phyloP scores from a whole-genome alignment of 2,888 invertebrate species.

The Vesta saturnalis region DNA sequence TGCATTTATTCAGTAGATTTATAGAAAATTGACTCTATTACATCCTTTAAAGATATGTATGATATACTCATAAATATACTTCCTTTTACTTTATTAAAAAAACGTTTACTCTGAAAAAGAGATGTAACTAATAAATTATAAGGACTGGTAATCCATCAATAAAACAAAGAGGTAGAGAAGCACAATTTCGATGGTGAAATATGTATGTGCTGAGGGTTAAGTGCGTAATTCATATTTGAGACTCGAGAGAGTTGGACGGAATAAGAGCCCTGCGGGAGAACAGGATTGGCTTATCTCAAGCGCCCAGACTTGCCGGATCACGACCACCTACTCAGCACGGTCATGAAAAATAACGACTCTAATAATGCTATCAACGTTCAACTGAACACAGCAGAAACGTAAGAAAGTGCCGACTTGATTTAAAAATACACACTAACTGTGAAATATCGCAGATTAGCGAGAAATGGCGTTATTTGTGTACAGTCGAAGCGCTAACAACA shows the following conservation, averaged over 20 bases:
- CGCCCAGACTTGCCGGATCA: conserved; percentile 55
- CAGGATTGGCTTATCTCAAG: conserved; percentile 58
- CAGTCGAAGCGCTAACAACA: conserved; percentile 38
- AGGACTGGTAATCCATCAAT: conserved; percentile 26
- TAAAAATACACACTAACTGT: conserved; percentile 48
- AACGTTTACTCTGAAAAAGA: neutral
- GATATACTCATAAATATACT: no score
- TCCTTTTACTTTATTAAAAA: neutral
- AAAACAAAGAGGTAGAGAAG: conserved; percentile 32
- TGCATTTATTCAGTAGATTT: no score
- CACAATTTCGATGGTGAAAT: conserved; percentile 50
- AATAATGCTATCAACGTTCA: conserved; percentile 57
- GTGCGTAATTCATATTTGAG: conserved; percentile 57
- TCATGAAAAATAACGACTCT: conserved; percentile 60
- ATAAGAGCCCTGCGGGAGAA: conserved; percentile 42
- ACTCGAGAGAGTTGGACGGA: conserved; percentile 45
- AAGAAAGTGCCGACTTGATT: conserved; percentile 49
- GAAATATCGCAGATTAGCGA: conserved; percentile 49
- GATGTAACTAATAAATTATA: neutral
- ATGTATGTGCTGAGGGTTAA: conserved; percentile 52
- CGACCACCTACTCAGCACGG: conserved; percentile 48
- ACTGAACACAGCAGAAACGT: conserved; percentile 52
- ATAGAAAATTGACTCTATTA: no score
- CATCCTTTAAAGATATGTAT: no score
- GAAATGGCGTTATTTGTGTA: conserved; percentile 42